phyloP scores from a whole-genome alignment of 2,113 vertebrate genomes.

The Atlantisia rogersi region DNA sequence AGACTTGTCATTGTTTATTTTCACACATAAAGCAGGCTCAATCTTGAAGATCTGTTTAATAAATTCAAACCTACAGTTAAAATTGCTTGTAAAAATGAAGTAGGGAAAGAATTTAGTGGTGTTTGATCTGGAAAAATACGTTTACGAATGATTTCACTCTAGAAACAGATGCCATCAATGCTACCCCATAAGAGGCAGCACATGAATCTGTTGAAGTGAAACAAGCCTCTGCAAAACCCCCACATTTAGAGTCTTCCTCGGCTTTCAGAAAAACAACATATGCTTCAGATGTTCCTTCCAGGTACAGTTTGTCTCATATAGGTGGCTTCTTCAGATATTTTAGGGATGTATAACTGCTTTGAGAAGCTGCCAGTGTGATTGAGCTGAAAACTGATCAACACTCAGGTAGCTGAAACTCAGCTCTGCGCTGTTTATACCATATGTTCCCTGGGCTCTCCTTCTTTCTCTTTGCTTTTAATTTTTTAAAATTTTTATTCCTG shows the following conservation, averaged over 20 bases:
- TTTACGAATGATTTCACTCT: not conserved
- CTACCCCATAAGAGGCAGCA: not conserved
- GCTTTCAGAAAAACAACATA: not conserved
- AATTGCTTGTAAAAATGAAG: not conserved
- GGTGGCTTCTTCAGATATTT: not conserved
- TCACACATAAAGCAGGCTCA: not conserved
- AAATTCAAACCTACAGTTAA: not conserved
- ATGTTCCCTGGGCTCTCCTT: not conserved
- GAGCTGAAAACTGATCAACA: not conserved
- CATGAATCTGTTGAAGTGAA: not conserved
- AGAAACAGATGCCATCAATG: not conserved
- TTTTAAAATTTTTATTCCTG: not conserved
- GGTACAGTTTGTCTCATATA: not conserved
- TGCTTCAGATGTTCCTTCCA: not conserved
- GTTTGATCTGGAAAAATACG: not conserved
- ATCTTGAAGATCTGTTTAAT: not conserved
- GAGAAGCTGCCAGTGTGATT: not conserved
- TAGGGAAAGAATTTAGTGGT: not conserved
- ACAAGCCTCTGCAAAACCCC: not conserved
- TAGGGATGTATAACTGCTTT: not conserved
- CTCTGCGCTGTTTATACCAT: not conserved
- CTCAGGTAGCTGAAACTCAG: not conserved
- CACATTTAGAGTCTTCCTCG: not conserved
- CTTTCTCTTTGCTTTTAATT: not conserved
- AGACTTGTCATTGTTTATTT: not conserved